Base-by-base conservation (phyloP, 2,888 invertebrate species). In the Seira musarum region DNA sequence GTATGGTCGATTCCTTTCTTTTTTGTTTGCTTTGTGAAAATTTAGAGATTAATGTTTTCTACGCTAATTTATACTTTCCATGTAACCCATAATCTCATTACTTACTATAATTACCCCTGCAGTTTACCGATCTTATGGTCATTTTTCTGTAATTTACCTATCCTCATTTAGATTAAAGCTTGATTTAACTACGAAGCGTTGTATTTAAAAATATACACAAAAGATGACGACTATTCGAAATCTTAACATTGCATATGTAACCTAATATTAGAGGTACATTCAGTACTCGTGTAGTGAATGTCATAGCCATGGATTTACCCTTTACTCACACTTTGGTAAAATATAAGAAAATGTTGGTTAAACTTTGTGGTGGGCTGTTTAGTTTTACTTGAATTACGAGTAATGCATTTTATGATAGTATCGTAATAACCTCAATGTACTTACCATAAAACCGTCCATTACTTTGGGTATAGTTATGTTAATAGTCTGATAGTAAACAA, bases 351-450 rank as follows among this genome's bases (percentile, higher is more conserved):
- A 30, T 30, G 8, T 30, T 30, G n/a, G n/a, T n/a, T n/a, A n/a
- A 40, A 40, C 15, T 53, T 53, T 53, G 53, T 17, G 53, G 53
- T 53, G 53, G 15, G 15, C 53, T 53, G 13, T n/a, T 17, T 13
- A 3, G 53, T 15, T 53, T 53, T 13, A 53, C n/a, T 53, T 53
- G 53, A n/a, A 53, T 53, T 53, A 53, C 53, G 17, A 53, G 3
- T 53, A 53, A 53, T 53, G 53, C 53, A 53, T 53, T 8, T 53
- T 53, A n/a, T 53, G 53, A 53, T 53, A 53, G 53, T 13, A 53
- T 8, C 2, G 30, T 30, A 30, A 30, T 30, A 30, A 30, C 30
- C 30, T 2, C 30, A 30, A 30, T 30, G 30, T 30, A 8, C 30
- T n/a, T n/a, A n/a, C n/a, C n/a, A n/a, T n/a, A n/a, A n/a, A n/a